These are phyloP conservation scores for Ennomos quercinarius DNA, from an alignment of 2,888 invertebrate genomes.

Conservation along the genomic window DNA sequence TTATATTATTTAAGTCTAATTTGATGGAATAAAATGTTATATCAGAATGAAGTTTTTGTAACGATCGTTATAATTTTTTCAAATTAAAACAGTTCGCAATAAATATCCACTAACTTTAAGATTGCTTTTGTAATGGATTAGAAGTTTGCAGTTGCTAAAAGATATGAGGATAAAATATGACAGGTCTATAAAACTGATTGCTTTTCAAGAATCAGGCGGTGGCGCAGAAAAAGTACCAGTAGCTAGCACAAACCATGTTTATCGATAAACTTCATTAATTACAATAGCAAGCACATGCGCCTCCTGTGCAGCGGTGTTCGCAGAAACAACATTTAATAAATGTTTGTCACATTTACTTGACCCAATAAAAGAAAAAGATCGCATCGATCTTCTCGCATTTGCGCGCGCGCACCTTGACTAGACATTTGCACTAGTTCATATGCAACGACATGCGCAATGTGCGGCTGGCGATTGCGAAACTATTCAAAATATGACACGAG, in stretches of 20 bases:
- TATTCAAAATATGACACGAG: constrained; percentile 49
- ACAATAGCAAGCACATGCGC: constrained; percentile 17
- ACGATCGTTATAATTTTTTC: no score
- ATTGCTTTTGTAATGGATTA: neutral
- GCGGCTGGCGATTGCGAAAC: constrained; percentile 62
- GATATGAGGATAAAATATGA: constrained; percentile 2
- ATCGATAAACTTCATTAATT: constrained; percentile 9
- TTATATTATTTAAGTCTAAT: neutral
- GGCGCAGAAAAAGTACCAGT: neutral
- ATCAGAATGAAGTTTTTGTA: no score
- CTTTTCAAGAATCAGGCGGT: constrained; percentile 1
- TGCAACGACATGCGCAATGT: constrained; percentile 59
- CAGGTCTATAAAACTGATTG: constrained; percentile 9
- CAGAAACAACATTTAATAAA: constrained; percentile 28
- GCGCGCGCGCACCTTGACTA: constrained; percentile 37
- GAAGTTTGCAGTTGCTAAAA: constrained; percentile 5
- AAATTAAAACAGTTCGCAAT: no score
- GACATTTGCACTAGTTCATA: constrained; percentile 43
- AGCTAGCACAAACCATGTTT: constrained; percentile 5
- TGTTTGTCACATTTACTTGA: constrained; percentile 42
- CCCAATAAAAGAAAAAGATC: constrained; percentile 52
- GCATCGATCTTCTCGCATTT: constrained; percentile 52
- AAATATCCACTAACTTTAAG: no score
- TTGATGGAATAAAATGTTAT: neutral
- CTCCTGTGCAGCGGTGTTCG: constrained; percentile 28